Base-by-base conservation (phyloP, 2,113 vertebrate species). In the Nothocercus nigrocapillus region DNA sequence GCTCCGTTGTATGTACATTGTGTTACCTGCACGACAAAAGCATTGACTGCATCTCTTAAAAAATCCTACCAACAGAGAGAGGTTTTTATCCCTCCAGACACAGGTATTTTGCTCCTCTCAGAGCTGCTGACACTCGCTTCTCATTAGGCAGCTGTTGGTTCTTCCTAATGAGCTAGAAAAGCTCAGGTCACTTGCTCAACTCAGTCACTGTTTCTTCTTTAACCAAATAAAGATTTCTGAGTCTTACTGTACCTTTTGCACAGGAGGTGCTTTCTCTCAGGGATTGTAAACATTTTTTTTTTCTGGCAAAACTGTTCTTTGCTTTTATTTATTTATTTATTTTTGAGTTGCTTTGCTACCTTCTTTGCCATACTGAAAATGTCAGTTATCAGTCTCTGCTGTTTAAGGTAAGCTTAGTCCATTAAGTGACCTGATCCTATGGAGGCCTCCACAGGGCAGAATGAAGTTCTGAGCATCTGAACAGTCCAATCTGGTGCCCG, bases 151-250 rank as follows among this genome's bases (percentile, higher is more conserved):
- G 72, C 36, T 88, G 91, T 76, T 77, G 79, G 59, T 42, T 88
- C 42, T 56, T 84, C 45, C 63, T 88, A 95, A 95, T n/a, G 73
- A 96, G 88, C 62, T 81, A 73, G 61, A 93, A 95, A 88, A 58
- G 64, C 73, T 72, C 51, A 32, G 76, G 76, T 96, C 90, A 94
- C n/a, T 38, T 64, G 75, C 72, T 40, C 38, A 70, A 76, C 53
- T 79, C 88, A 78, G 68, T 38, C 3, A 1, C 72, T 70, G 79
- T 85, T 92, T 75, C 36, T 93, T 58, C 32, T 58, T 58, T 94
- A 85, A 70, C 36, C 77, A 72, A 90, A 77, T 5, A 47, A 89
- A 94, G 53, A 79, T 34, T 70, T 85, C 79, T 16, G 53, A 81
- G 68, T 74, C 63, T 51, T 80, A 13, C 63, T n/a, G 1, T 4